Percentiles rank a stretch among this genome's conserved stretches.
Conservation (phyloP, 2,113 vertebrate species). For the Sakesphorus luctuosus region DNA sequence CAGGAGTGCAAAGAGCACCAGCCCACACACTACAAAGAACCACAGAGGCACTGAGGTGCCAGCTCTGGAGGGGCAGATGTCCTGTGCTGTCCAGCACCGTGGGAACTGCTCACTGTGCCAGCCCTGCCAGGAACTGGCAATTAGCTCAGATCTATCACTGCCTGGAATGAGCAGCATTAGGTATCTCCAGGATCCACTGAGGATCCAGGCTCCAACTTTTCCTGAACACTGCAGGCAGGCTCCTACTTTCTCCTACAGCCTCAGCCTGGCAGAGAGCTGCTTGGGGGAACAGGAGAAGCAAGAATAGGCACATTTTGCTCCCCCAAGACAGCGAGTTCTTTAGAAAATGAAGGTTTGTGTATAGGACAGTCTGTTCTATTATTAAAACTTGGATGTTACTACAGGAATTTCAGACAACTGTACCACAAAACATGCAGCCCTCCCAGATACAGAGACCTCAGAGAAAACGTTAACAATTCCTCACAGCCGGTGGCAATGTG, state of each 20-base stretch:
- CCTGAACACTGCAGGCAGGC: neutral
- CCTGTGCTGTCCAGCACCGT: neutral
- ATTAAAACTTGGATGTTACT: neutral
- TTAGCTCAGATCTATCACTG: neutral
- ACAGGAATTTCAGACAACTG: neutral
- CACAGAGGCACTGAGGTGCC: neutral
- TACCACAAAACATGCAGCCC: neutral
- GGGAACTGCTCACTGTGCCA: neutral
- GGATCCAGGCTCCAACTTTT: neutral
- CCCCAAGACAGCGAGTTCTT: neutral
- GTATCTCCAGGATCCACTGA: neutral
- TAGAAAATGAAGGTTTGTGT: neutral
- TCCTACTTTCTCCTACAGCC: neutral
- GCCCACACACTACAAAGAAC: neutral
- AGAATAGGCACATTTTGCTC: neutral
- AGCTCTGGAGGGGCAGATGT: neutral
- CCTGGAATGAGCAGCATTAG: neutral
- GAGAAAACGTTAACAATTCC: neutral
- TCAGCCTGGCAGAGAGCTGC: neutral
- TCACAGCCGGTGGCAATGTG: fast-evolving
- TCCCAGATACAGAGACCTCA: neutral
- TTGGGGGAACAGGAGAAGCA: neutral
- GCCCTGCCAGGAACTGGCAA: neutral
- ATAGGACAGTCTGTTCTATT: neutral
- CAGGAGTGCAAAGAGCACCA: neutral